Evolutionary conservation across 2,888 invertebrate species (phyloP), one percentile per base, ranked within the genome.

Genomic region (Pyrrhosoma nymphula): DNA sequence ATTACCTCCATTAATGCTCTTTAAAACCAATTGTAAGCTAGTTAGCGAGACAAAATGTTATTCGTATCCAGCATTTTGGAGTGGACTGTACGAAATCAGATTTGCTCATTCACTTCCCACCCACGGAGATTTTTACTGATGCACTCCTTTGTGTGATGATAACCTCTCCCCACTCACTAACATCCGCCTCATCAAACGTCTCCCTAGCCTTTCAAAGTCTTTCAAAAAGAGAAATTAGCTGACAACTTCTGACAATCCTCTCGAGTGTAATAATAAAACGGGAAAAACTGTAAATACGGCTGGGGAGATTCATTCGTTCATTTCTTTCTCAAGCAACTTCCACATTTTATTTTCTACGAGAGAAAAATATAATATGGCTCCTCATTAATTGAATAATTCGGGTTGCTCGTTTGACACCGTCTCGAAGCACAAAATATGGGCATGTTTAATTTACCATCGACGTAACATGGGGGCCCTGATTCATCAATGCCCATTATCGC

Each of bases 1-100:
- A 35, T 82, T 82, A 35, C 82, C 82, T 82, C 16, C 82, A 82
- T 35, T 82, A 35, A 47, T 4, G 82, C 82, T 82, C 82, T 82
- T 82, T 82, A 26, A 30, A 47, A 82, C 82, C 82, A 30, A 10
- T 82, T 26, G 30, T 82, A 82, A 82, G 82, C 82, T 82, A 82
- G 82, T 82, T 82, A 82, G 82, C 82, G 82, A 35, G 82, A 35
- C 10, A 82, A 60, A 60, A 82, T 35, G 82, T 82, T 82, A 82
- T 82, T 82, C 35, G 35, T 82, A 35, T 82, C 82, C 14, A 35
- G 82, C 82, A 82, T 82, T 82, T 47, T 82, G 82, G 82, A 82
- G n/a, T 82, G 82, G 82, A 35, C 82, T 82, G 35, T 82, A 82
- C 23, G 12, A 35, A 82, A 35, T 35, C 82, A 35, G 82, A 82